Evolutionary conservation across 2,113 vertebrate species (phyloP).

Genomic region (Thermophis baileyi): DNA sequence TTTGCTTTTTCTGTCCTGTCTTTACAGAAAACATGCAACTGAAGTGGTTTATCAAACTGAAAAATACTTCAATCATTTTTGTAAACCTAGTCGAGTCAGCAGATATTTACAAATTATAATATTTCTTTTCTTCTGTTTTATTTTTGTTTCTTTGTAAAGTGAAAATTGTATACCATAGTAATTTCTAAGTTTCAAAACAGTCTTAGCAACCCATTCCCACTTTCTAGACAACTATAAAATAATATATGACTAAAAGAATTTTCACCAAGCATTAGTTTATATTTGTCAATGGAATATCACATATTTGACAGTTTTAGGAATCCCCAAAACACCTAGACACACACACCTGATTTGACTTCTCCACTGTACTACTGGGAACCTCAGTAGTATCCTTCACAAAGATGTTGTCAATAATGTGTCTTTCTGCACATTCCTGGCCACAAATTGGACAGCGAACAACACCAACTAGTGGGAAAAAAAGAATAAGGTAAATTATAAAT

Average conservation of each 20-base stretch:
- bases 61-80: not conserved
- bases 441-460: slow-evolving; percentile 94
- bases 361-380: slow-evolving; percentile 96
- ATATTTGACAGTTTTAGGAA: not conserved
- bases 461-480: slow-evolving; percentile 70
- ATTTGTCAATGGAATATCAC: not conserved
- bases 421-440: slow-evolving; percentile 93
- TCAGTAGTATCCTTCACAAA: slow-evolving; percentile 97
- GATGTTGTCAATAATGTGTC: slow-evolving; percentile 95
- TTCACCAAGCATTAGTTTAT: not conserved
- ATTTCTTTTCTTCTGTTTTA: not conserved
- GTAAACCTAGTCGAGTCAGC: not conserved
- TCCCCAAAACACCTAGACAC: not conserved
- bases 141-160: not conserved
- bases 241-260: not conserved
- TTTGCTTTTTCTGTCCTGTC: not conserved
- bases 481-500: slow-evolving; percentile 24
- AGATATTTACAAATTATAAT: not conserved
- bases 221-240: not conserved
- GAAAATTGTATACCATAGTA: not conserved
- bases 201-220: not conserved
- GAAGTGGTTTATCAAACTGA: not conserved
- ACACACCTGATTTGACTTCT: slow-evolving; percentile 90
- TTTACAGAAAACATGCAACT: not conserved
- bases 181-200: not conserved